These are phyloP conservation scores for Neodiprion lecontei DNA, from an alignment of 1,140 invertebrate genomes.

Conservation along the genomic window DNA sequence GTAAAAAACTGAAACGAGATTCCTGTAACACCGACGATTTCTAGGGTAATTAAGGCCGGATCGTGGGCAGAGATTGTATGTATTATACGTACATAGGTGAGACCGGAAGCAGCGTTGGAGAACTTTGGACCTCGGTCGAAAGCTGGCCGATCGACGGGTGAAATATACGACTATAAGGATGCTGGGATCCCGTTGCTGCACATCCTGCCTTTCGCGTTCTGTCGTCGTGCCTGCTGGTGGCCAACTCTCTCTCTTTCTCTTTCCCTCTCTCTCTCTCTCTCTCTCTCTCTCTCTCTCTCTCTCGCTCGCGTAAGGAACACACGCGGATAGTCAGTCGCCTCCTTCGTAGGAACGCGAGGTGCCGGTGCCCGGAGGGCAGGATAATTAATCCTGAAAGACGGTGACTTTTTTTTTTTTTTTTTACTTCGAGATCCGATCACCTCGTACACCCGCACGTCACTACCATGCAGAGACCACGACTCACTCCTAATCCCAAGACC, in stretches of 20 bases:
- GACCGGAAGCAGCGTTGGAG: too few species aligned
- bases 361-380: not conserved
- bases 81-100: too few species aligned
- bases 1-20: not conserved
- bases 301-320: not conserved
- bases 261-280: too few species aligned
- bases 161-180: not conserved
- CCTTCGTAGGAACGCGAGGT: too few species aligned
- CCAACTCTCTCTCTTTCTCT: too few species aligned
- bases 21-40: not conserved
- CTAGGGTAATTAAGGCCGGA: not conserved
- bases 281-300: not conserved
- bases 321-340: not conserved
- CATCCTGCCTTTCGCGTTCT: not conserved
- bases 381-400: constrained; percentile 3
- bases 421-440: not conserved
- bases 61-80: too few species aligned
- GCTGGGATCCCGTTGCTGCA: not conserved
- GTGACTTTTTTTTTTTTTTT: not conserved
- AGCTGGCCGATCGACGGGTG: not conserved
- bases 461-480: too few species aligned
- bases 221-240: too few species aligned
- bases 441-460: not conserved
- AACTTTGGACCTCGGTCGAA: not conserved
- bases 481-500: too few species aligned